Conservation (phyloP, 2,113 vertebrate genomes). For the Hucho hucho region DNA sequence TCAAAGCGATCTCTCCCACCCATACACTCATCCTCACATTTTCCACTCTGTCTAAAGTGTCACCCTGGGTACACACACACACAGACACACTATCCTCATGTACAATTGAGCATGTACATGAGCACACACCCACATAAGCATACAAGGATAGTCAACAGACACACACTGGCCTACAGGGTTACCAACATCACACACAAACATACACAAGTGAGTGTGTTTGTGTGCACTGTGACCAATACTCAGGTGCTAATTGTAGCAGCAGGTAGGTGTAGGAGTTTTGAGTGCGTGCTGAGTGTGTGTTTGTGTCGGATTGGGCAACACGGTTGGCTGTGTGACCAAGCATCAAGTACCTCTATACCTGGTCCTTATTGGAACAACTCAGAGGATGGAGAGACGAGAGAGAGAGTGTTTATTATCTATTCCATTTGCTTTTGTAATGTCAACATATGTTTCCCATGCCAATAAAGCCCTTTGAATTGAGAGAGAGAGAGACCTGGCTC, state of each 20-base stretch:
- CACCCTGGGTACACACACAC: background rate
- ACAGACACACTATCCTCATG: slow-evolving; percentile 3
- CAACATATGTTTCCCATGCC: too few relatives aligned
- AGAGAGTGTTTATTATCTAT: too few relatives aligned
- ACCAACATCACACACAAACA: background rate
- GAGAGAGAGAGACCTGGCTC: too few relatives aligned
- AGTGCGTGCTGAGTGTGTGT: background rate
- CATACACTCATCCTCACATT: slow-evolving; percentile 2
- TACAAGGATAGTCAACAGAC: background rate
- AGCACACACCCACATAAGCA: background rate
- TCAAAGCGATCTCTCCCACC: slow-evolving; percentile 15
- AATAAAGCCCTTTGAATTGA: too few relatives aligned
- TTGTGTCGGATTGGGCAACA: background rate
- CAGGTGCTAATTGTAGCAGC: background rate
- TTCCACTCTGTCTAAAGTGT: background rate
- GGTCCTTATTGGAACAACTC: too few relatives aligned
- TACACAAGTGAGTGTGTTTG: background rate
- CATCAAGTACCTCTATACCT: too few relatives aligned
- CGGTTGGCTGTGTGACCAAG: background rate
- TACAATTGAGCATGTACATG: slow-evolving; percentile 1
- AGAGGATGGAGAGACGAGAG: too few relatives aligned
- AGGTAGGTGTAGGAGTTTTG: background rate
- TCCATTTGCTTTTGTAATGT: too few relatives aligned
- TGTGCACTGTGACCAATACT: background rate
- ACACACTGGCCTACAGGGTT: background rate